Conservation (phyloP, 2,888 invertebrate species). For the Tanypteryx hageni region DNA sequence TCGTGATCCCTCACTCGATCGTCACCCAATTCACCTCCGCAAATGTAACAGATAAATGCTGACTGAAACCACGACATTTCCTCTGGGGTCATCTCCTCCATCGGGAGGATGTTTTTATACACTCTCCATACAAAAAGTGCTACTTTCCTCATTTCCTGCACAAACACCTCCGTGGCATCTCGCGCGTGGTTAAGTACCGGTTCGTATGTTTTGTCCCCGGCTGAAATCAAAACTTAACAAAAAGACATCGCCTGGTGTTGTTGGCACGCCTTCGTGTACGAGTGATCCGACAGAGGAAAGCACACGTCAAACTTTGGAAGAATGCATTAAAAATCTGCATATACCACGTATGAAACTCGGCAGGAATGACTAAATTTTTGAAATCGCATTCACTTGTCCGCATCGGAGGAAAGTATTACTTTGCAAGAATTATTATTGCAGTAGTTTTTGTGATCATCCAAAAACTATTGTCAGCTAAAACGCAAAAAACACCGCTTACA, state of each 20-base stretch:
- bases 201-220: neutral
- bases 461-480: too few species aligned
- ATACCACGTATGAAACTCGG: neutral
- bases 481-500: too few species aligned
- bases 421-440: neutral
- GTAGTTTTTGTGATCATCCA: too few species aligned
- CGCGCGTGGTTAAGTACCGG: neutral
- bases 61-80: conserved; percentile 69
- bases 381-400: neutral
- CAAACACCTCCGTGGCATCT: neutral
- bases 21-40: conserved; percentile 67
- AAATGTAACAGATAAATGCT: conserved; percentile 69
- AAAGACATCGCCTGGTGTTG: neutral
- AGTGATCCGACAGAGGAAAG: neutral
- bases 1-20: conserved; percentile 70
- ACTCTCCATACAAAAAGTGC: neutral
- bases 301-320: neutral
- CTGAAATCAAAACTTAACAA: neutral
- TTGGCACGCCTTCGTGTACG: neutral
- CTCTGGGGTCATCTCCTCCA: conserved; percentile 66
- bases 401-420: neutral
- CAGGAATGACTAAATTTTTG: neutral
- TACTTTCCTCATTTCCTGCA: neutral
- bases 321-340: neutral
- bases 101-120: conserved; percentile 67